Evolutionary conservation across 2,113 vertebrate species (phyloP).

Genomic region (Microcebus murinus): DNA sequence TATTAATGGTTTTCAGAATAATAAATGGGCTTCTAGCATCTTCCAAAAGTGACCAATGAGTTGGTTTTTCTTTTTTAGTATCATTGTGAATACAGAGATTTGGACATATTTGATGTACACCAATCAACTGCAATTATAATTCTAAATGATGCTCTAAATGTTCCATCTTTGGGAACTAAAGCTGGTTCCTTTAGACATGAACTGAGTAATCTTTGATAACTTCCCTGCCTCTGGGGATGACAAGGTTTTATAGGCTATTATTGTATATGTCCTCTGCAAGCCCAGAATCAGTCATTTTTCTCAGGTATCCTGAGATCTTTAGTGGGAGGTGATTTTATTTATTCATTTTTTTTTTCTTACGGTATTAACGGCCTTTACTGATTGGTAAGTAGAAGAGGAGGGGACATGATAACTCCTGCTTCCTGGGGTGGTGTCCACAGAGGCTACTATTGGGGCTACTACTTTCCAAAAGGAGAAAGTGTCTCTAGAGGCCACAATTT

Average conservation of each 20-base stretch:
- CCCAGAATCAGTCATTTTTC: background rate
- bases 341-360: no score
- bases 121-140: background rate
- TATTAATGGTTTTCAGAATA: background rate
- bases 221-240: background rate
- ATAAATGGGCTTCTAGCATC: background rate
- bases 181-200: background rate
- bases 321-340: background rate
- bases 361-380: no score
- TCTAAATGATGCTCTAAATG: background rate
- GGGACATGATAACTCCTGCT: no score
- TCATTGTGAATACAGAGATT: background rate
- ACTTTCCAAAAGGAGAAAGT: no score
- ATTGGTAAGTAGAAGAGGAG: no score
- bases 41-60: background rate
- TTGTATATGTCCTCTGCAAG: background rate
- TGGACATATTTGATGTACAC: background rate
- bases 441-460: no score
- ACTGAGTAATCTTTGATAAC: background rate
- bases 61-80: background rate
- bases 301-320: background rate
- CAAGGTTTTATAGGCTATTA: background rate
- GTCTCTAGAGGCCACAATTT: background rate
- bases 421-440: no score
- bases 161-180: background rate